These are phyloP conservation scores for Penaeus japonicus DNA, from an alignment of 1,140 invertebrate genomes.

Conservation along the genomic window DNA sequence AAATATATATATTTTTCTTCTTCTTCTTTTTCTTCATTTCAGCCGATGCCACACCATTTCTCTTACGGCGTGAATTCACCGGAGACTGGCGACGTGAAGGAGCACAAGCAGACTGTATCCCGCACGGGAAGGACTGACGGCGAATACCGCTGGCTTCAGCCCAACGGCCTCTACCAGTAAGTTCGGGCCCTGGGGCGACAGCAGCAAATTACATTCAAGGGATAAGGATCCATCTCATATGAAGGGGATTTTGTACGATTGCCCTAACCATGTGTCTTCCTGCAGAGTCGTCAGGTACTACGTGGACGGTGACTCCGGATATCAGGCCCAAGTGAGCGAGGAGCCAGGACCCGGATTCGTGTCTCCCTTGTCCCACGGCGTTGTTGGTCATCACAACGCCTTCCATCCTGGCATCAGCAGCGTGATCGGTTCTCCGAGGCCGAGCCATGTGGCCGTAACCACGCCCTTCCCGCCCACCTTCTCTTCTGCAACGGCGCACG, in stretches of 20 bases:
- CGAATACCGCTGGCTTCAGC: conserved; percentile 46
- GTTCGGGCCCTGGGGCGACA: not conserved
- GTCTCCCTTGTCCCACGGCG: no score
- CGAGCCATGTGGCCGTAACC: no score
- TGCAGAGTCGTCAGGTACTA: conserved; percentile 29
- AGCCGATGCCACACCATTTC: conserved; percentile 19
- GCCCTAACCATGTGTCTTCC: not conserved
- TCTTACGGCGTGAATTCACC: conserved; percentile 10
- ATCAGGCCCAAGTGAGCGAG: conserved; percentile 33
- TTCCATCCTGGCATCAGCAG: no score
- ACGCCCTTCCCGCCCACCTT: no score
- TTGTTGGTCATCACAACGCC: no score
- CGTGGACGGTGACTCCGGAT: conserved; percentile 35
- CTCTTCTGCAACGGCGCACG: no score
- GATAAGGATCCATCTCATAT: no score
- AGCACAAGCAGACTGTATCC: conserved; percentile 43
- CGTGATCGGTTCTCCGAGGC: no score
- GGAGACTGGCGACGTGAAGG: conserved; percentile 37
- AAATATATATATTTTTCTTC: no score
- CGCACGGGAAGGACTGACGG: conserved; percentile 30
- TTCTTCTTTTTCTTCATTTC: no score
- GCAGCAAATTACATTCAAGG: no score
- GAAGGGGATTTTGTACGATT: no score
- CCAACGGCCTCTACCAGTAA: conserved; percentile 33
- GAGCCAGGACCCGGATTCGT: not conserved